Conservation (phyloP, 2,797 vertebrate species). For the Coccyzus lansbergi region DNA sequence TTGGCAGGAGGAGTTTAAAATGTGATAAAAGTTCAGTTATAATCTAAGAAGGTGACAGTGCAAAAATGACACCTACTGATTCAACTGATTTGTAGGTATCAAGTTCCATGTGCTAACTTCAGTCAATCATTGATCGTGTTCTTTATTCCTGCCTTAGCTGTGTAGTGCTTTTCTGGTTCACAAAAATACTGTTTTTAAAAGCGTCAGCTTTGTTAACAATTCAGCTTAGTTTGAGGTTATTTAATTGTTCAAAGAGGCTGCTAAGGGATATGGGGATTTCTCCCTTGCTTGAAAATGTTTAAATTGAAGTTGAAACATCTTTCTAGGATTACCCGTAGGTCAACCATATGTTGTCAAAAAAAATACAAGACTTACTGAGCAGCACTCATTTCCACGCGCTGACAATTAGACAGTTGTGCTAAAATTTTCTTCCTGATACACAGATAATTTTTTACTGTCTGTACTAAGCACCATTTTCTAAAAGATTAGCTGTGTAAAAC, state of each 20-base stretch:
- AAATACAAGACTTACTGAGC: not conserved
- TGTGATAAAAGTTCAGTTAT: constrained; percentile 14
- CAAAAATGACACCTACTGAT: constrained; percentile 46
- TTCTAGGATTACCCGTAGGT: not conserved
- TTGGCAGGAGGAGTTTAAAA: constrained; percentile 28
- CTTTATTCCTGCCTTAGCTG: not conserved
- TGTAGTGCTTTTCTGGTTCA: not conserved
- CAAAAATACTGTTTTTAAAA: not conserved
- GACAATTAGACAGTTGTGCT: not conserved
- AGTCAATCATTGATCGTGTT: constrained; percentile 22
- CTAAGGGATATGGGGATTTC: not conserved
- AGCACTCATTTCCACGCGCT: not conserved
- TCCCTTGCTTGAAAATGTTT: not conserved
- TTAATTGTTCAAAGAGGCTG: constrained; percentile 4
- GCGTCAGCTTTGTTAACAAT: not conserved
- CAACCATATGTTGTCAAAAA: not conserved
- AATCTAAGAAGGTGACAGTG: constrained; percentile 1
- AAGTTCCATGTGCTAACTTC: constrained; percentile 38
- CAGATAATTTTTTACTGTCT: not conserved
- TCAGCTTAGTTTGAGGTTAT: not conserved
- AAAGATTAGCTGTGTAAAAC: not conserved
- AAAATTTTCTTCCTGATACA: not conserved
- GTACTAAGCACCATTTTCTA: not conserved
- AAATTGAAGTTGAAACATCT: not conserved
- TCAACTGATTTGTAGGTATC: constrained; percentile 44